Base-by-base conservation (phyloP, 2,113 vertebrate species). In the Salvator merianae region DNA sequence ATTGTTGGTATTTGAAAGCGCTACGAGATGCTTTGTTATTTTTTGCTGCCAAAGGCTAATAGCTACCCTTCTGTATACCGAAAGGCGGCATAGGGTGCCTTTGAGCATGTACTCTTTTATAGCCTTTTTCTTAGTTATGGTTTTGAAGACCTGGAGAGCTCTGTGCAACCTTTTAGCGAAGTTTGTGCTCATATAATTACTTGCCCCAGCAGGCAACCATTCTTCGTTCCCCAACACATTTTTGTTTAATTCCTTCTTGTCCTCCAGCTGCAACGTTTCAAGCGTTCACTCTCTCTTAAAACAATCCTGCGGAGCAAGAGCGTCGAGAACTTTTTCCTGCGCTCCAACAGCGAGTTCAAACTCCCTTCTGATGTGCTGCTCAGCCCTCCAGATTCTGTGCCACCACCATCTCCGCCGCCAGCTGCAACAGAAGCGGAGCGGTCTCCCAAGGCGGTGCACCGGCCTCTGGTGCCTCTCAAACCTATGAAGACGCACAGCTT, bases 291-390 rank as follows among this genome's bases (percentile, higher is more conserved):
- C 40, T 98, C 97, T 38, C 98, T 99, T 92, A 98, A 97, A 95
- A 97, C 96, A 81, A 94, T 97, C 88, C 97, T 99, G 92, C 96
- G 98, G 55, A 99, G 98, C 86, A 98, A 98, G 89, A 99, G 98
- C 1, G 91, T 98, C 83, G 98, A 99, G 94, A 99, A 97, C 93
- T 98, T 98, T 91, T 97, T 98, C 94, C 97, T 97, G 78, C 96
- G 97, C 73, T 97, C 98, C 2, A 94, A 96, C 95, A 97, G 96
- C 14, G 97, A 98, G 65, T 95, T 96, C 74, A 96, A 96, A 83
- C 92, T 97, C 66, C 96, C 97, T 3, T 93, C 95, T 0, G 97
- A 98, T 79, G 95, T 98, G 92, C 95, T 97, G 89, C 95, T 96
- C 8, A 97, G 96, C 6, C 96, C 96, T 0, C 96, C 96, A 0